Evolutionary conservation across 2,797 vertebrate genomes (phyloP).

Genomic region (Cirrhinus molitorella): DNA sequence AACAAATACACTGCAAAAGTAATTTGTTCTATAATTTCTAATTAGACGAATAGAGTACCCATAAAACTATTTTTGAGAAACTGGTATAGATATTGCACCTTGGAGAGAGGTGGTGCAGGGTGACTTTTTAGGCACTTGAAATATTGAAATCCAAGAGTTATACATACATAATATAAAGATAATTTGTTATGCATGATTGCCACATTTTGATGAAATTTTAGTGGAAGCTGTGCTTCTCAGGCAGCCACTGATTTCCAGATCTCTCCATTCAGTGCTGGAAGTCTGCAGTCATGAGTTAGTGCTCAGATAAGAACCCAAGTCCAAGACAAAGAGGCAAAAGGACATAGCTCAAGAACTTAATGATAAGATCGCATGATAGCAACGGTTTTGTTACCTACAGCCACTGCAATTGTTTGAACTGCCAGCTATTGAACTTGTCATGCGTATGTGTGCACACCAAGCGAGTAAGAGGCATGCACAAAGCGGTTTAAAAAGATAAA

Average conservation of each 20-base stretch:
- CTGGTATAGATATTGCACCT: not conserved
- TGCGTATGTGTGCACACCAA: not conserved
- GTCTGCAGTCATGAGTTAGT: constrained; percentile 19
- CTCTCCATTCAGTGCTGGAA: constrained; percentile 28
- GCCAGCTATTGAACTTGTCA: constrained; percentile 55
- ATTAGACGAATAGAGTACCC: not conserved
- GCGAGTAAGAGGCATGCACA: not conserved
- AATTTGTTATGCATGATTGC: not conserved
- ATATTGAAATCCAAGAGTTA: not conserved
- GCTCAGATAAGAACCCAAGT: constrained; percentile 20
- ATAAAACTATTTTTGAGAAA: not conserved
- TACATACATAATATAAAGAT: not conserved
- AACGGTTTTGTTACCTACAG: constrained; percentile 23
- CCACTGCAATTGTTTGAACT: constrained; percentile 64
- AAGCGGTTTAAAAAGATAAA: constrained; percentile 32
- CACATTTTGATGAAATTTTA: not conserved
- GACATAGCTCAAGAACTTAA: constrained; percentile 31
- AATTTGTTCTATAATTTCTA: not conserved
- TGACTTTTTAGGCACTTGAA: not conserved
- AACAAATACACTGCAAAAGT: not conserved
- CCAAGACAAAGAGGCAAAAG: constrained; percentile 32
- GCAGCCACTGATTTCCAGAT: not conserved
- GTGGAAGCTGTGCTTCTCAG: not conserved
- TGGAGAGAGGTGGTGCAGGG: not conserved
- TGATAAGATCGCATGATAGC: constrained; percentile 22